Conservation (phyloP, 2,113 vertebrate species). For the Tachycineta bicolor region DNA sequence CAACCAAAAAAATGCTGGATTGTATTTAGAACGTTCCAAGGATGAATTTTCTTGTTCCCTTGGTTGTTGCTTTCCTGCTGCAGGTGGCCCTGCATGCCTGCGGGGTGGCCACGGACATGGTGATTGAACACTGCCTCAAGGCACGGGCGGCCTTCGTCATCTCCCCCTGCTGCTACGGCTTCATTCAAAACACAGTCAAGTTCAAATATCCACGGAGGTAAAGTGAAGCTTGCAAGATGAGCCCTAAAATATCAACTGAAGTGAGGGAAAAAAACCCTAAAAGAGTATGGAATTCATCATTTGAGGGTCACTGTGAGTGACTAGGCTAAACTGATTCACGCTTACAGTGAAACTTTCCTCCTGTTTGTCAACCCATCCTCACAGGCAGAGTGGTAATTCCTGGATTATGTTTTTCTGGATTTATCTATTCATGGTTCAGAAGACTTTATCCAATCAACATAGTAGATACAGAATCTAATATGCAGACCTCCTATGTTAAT, state of each 20-base stretch:
- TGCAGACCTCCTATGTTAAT: neutral
- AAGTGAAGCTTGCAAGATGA: neutral
- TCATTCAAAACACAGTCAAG: constrained; percentile 94
- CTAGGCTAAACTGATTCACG: neutral
- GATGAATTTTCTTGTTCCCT: neutral
- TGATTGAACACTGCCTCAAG: constrained; percentile 88
- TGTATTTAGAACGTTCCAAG: neutral
- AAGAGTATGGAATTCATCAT: neutral
- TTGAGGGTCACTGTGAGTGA: neutral
- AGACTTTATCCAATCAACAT: neutral
- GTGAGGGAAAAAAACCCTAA: neutral
- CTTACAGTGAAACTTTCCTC: neutral
- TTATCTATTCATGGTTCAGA: neutral
- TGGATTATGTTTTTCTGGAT: neutral
- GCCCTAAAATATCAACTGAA: neutral
- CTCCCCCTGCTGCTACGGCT: constrained; percentile 96
- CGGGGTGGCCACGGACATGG: constrained; percentile 97
- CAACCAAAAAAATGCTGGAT: neutral
- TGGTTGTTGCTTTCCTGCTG: neutral
- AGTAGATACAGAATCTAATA: neutral
- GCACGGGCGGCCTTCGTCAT: constrained; percentile 86
- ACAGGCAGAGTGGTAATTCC: neutral
- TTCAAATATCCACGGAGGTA: constrained; percentile 94
- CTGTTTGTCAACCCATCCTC: neutral
- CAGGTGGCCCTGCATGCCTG: constrained; percentile 96